Percentiles rank a stretch among this genome's conserved stretches.
phyloP scores from a whole-genome alignment of 2,888 invertebrate genomes.

The Kryphioiulus occultus region DNA sequence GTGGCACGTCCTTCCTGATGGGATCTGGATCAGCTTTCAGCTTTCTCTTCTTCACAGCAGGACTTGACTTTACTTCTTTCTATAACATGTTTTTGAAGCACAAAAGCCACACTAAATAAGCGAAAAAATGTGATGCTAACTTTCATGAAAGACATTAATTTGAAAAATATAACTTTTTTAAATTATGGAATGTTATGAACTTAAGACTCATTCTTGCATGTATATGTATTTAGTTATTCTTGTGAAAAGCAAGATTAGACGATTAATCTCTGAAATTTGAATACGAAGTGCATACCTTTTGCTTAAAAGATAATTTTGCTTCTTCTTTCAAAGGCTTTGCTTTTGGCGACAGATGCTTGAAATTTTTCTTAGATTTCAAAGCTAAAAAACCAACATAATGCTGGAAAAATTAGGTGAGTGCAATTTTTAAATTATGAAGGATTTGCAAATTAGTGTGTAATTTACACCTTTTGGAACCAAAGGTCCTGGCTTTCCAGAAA shows the following conservation, averaged over 20 bases:
- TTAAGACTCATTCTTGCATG: too few species aligned
- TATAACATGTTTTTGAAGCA: neutral
- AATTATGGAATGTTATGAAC: too few species aligned
- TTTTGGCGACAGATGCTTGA: neutral
- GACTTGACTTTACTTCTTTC: neutral
- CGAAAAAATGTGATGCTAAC: too few species aligned
- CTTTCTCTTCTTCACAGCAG: neutral
- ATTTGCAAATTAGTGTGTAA: neutral
- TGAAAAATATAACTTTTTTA: too few species aligned
- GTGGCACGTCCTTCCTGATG: neutral
- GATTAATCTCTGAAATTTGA: too few species aligned
- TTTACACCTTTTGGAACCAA: conserved; percentile 58
- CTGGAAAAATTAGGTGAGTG: neutral
- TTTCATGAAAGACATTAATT: too few species aligned
- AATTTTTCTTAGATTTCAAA: neutral
- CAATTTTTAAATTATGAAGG: neutral
- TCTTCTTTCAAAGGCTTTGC: neutral
- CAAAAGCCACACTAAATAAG: neutral
- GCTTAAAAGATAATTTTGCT: neutral
- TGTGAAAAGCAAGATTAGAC: neutral
- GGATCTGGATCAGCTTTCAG: neutral
- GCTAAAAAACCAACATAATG: neutral
- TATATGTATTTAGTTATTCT: neutral
- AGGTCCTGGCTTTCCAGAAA: conserved; percentile 59
- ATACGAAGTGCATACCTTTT: neutral